phyloP scores from a whole-genome alignment of 1,140 invertebrate species.

The Anoplolepis gracilipes region DNA sequence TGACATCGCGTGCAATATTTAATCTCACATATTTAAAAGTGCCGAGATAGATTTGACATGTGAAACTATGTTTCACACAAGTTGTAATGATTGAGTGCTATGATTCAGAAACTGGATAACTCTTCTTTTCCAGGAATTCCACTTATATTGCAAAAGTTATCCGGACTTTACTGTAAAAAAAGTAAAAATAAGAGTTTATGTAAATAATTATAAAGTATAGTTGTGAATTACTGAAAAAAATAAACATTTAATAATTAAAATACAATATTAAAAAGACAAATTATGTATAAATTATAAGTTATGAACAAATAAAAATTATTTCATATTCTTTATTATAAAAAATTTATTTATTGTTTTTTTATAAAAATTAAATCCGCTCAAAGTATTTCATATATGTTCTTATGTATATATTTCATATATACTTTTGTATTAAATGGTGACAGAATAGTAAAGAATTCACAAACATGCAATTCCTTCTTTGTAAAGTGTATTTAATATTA shows the following conservation, averaged over 20 bases:
- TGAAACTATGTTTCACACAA: no score
- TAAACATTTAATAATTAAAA: conserved; percentile 48
- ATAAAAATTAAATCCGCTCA: background rate
- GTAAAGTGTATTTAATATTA: conserved; percentile 52
- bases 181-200: conserved; percentile 10
- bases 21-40: no score
- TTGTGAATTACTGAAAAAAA: background rate
- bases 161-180: conserved; percentile 8
- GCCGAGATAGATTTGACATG: no score
- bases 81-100: no score
- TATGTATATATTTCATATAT: background rate
- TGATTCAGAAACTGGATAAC: no score
- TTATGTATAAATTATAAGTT: background rate
- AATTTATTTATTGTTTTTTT: background rate
- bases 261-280: conserved; percentile 27
- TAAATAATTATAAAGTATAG: conserved; percentile 38
- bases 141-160: no score
- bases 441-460: conserved; percentile 5
- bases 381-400: background rate
- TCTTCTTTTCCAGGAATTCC: no score
- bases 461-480: conserved; percentile 22
- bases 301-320: background rate
- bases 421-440: background rate
- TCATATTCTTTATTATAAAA: background rate
- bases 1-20: no score